Evolutionary conservation across 2,113 vertebrate genomes (phyloP), one percentile per base, ranked within the genome.

Genomic region (Labeo catla): DNA sequence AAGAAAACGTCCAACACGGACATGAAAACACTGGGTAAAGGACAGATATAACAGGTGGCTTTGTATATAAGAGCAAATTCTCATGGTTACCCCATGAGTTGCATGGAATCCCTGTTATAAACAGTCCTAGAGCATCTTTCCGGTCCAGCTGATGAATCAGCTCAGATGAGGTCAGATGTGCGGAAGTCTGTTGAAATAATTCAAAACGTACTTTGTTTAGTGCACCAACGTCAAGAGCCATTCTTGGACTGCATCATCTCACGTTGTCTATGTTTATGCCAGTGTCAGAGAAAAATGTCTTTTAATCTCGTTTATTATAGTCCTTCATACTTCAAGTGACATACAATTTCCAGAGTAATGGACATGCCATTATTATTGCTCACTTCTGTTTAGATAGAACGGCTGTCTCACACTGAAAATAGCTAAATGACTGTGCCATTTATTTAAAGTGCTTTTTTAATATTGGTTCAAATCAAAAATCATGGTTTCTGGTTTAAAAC

Each of bases 211-310:
- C 74, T 15, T 36, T 52, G 34, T 34, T 76, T 77, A 19, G n/a
- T 54, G 9, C 36, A 63, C 45, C n/a, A 45, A 52, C 63, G 45
- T 84, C 15, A 86, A 57, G 49, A n/a, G 34, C 52, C 2, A 39
- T 85, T 83, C 83, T 50, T 49, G 28, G 47, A 47, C 8, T 84
- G 28, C 57, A 49, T 76, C 50, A 86, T 10, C 36, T 2, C 4
- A 61, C 49, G 39, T 52, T 77, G 50, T 86, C 70, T 76, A 1
- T 90, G 76, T 89, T 86, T 88, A 85, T 84, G 21, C 63, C 19
- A 78, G 11, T 47, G 1, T 39, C 23, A 8, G 39, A 85, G 49
- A 85, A 82, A 43, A 16, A 76, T 73, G 21, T 16, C 78, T 77
- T 39, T 85, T 76, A 52, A 72, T 43, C 15, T 5, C 43, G 84